A percentile compares a stretch with the other conserved stretches of the same genome.
Conservation (phyloP, 2,888 invertebrate species). For the Acronicta aceris region DNA sequence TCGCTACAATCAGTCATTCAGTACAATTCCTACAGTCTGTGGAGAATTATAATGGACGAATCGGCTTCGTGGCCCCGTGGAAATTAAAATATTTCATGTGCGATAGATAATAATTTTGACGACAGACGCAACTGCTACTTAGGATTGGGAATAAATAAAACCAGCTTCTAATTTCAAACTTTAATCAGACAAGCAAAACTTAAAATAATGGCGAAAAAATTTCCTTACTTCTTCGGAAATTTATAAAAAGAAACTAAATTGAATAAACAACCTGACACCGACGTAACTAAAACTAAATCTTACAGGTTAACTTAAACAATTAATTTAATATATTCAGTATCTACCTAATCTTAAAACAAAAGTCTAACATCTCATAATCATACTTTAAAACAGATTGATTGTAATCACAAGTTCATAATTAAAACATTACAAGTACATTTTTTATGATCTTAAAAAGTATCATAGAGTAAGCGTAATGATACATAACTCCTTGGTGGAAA, state of each 20-base stretch:
- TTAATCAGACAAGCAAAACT: constrained; percentile 82
- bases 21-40: too few species aligned
- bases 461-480: constrained; percentile 74
- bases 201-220: constrained; percentile 78
- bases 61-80: too few species aligned
- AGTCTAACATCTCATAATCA: constrained; percentile 80
- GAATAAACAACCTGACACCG: constrained; percentile 60
- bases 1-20: too few species aligned
- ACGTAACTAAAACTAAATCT: constrained; percentile 51
- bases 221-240: constrained; percentile 65
- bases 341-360: constrained; percentile 68
- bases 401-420: constrained; percentile 87
- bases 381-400: constrained; percentile 78
- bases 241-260: constrained; percentile 63
- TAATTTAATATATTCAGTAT: constrained; percentile 64
- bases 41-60: too few species aligned
- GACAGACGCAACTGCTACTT: too few species aligned
- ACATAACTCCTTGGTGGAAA: constrained; percentile 77
- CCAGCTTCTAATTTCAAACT: constrained; percentile 57
- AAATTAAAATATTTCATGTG: too few species aligned
- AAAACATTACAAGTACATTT: constrained; percentile 74
- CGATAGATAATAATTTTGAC: too few species aligned
- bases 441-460: constrained; percentile 61
- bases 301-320: constrained; percentile 58
- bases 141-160: constrained; percentile 51